These are phyloP conservation scores for Ia io DNA, from an alignment of 2,113 vertebrate species.

Conservation along the genomic window DNA sequence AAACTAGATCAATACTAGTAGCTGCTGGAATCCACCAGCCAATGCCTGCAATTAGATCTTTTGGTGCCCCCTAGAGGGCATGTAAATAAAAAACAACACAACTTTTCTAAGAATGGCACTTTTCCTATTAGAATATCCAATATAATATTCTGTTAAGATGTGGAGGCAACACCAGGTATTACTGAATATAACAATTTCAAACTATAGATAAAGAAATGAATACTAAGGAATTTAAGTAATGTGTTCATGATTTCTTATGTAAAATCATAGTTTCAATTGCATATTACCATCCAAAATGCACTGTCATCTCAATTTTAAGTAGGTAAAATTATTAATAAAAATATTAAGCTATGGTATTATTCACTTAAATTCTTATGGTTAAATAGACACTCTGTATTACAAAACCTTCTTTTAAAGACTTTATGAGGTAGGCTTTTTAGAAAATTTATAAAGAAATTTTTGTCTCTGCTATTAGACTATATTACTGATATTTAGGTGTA, in stretches of 20 bases:
- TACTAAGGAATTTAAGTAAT: neutral
- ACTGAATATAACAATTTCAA: neutral
- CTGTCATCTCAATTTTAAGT: neutral
- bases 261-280: constrained; percentile 8
- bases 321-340: constrained; percentile 30
- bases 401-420: neutral
- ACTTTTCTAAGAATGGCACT: constrained; percentile 33
- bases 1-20: constrained; percentile 70
- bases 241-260: neutral
- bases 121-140: neutral
- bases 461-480: neutral
- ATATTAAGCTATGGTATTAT: constrained; percentile 17
- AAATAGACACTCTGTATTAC: neutral
- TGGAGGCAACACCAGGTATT: neutral
- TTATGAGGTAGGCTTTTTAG: constrained; percentile 28
- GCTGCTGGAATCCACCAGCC: constrained; percentile 58
- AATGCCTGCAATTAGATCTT: constrained; percentile 78
- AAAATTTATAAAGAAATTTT: neutral
- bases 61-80: constrained; percentile 84
- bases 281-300: constrained; percentile 30
- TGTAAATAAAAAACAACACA: constrained; percentile 42
- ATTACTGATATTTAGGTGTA: neutral
- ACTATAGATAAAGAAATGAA: neutral
- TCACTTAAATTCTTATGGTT: neutral
- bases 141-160: neutral